Evolutionary conservation across 37 sponge, comb jelly and placozoan species (phyloP).

Genomic region (Axinella damicornis): DNA sequence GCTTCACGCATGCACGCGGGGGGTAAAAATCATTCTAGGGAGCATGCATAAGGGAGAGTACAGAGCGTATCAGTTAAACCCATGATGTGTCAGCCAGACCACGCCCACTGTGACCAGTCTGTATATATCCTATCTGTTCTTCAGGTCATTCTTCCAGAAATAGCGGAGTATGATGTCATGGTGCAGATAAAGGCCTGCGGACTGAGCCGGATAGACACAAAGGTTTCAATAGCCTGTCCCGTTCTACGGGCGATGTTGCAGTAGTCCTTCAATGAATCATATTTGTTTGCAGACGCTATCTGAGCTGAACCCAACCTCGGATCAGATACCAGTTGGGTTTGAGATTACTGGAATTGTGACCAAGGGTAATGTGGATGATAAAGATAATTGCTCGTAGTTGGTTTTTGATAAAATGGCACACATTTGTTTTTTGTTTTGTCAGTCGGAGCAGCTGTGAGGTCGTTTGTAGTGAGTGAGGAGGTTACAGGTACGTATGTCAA

Average conservation of each 20-base stretch:
- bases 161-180: slow-evolving; percentile 61
- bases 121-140: background rate
- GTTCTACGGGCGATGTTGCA: background rate
- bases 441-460: slow-evolving; percentile 64
- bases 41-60: too few species aligned
- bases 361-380: slow-evolving; percentile 51
- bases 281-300: slow-evolving; percentile 25
- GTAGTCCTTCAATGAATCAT: background rate
- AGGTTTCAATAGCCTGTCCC: slow-evolving; percentile 9
- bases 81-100: too few species aligned
- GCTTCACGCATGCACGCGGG: too few species aligned
- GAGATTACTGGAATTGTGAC: slow-evolving; percentile 82
- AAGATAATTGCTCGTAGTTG: background rate
- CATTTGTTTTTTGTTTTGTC: background rate
- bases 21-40: too few species aligned
- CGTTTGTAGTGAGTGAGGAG: slow-evolving; percentile 59
- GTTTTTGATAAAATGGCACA: too few species aligned
- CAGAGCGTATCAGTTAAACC: too few species aligned
- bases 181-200: slow-evolving; percentile 78
- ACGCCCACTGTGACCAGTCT: too few species aligned
- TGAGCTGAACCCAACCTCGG: slow-evolving; percentile 30
- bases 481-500: slow-evolving; percentile 50
- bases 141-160: slow-evolving; percentile 70
- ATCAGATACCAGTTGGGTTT: slow-evolving; percentile 73
- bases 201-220: slow-evolving; percentile 59